Percentiles rank a stretch among this genome's conserved stretches.
Conservation (phyloP, 1,140 invertebrate species). For the Cherax quadricarinatus region DNA sequence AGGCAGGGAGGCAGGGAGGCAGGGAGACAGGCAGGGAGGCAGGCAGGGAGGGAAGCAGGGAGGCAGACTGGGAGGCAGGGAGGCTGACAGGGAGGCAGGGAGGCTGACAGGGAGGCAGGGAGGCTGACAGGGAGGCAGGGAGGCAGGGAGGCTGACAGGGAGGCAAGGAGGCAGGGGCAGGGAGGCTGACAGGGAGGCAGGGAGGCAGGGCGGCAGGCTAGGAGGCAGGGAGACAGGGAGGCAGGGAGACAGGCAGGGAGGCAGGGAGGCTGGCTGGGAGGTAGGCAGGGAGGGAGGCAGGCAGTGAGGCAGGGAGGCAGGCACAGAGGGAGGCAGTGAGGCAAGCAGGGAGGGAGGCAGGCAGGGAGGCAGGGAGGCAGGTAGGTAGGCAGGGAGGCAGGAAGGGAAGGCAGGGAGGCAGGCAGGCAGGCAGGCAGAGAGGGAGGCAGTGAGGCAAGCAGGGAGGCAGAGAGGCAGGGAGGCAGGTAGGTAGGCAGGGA, state of each 20-base stretch:
- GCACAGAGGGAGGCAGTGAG: too few species aligned
- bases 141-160: not conserved
- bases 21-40: slow-evolving; percentile 7
- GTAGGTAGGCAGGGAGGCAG: too few species aligned
- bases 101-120: not conserved
- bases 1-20: slow-evolving; percentile 30
- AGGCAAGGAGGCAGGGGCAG: not conserved
- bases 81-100: not conserved
- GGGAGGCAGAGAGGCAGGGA: too few species aligned
- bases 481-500: not conserved
- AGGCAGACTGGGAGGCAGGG: not conserved
- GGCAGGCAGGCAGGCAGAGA: too few species aligned
- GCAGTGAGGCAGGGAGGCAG: too few species aligned
- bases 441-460: too few species aligned
- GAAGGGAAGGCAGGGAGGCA: too few species aligned
- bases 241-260: not conserved
- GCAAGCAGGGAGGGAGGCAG: too few species aligned
- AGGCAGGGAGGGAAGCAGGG: not conserved
- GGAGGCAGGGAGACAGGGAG: not conserved
- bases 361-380: too few species aligned
- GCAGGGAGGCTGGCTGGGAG: not conserved
- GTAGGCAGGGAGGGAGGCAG: too few species aligned
- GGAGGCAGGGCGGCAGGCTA: not conserved
- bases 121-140: too few species aligned
- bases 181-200: not conserved